These are phyloP conservation scores for Litoditis marina DNA, from an alignment of 2,888 invertebrate genomes.

Conservation along the genomic window DNA sequence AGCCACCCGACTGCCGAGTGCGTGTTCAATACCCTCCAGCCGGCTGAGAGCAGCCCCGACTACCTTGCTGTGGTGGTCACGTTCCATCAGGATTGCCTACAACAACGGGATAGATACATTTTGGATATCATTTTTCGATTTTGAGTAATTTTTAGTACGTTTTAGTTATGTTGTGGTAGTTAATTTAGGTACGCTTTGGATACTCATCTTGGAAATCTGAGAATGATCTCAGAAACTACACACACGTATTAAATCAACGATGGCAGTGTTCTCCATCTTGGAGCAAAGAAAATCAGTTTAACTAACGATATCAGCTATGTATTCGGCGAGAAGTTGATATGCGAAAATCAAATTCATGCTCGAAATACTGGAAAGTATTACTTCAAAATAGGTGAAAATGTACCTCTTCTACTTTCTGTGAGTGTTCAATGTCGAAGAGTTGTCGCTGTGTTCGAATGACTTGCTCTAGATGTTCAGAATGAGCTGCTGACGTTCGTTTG, in stretches of 20 bases:
- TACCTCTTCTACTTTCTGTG: constrained; percentile 66
- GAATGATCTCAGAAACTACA: no score
- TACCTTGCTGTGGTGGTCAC: constrained; percentile 72
- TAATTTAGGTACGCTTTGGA: no score
- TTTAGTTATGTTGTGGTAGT: no score
- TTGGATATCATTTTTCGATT: neutral
- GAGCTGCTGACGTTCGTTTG: constrained; percentile 80
- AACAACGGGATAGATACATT: constrained; percentile 2
- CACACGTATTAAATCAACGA: no score
- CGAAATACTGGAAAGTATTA: neutral
- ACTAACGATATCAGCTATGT: no score
- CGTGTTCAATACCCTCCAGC: constrained; percentile 75
- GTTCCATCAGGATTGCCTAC: constrained; percentile 71
- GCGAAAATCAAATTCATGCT: no score
- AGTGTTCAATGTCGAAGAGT: constrained; percentile 66
- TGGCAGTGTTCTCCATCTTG: no score
- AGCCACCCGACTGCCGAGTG: constrained; percentile 68
- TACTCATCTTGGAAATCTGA: no score
- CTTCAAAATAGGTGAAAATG: no score
- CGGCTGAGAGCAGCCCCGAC: constrained; percentile 75
- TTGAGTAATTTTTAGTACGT: neutral
- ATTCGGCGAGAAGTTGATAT: no score
- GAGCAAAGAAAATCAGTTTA: no score
- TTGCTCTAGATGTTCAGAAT: constrained; percentile 70
- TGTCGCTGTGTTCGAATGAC: constrained; percentile 70